A percentile compares a stretch with the other conserved stretches of the same genome.
phyloP scores from a whole-genome alignment of 2,797 vertebrate genomes.

The Enteromius paludinosus region DNA sequence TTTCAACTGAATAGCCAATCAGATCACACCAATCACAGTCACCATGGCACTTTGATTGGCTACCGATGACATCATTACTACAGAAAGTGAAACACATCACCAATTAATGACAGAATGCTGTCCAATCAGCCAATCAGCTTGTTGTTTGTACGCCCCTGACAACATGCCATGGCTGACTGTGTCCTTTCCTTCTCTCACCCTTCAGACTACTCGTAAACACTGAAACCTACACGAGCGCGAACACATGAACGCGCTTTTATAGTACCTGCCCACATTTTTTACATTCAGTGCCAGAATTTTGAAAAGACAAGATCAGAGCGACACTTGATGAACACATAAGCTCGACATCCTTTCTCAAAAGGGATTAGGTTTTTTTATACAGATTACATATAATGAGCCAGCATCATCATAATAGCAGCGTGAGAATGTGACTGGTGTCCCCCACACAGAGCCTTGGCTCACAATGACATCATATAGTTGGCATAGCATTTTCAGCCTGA shows the following conservation, averaged over 20 bases:
- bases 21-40: slow-evolving; percentile 50
- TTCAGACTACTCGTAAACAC: slow-evolving; percentile 28
- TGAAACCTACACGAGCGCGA: neutral
- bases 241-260: neutral
- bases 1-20: slow-evolving; percentile 49
- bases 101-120: slow-evolving; percentile 54
- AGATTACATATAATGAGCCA: neutral
- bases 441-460: neutral
- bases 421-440: neutral
- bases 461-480: slow-evolving; percentile 20
- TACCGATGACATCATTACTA: slow-evolving; percentile 64
- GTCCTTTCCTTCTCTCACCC: slow-evolving; percentile 28
- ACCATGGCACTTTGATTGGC: slow-evolving; percentile 56
- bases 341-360: neutral
- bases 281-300: neutral
- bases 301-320: neutral
- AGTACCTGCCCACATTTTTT: neutral
- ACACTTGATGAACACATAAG: neutral
- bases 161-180: slow-evolving; percentile 33
- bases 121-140: slow-evolving; percentile 52
- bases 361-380: neutral
- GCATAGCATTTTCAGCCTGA: slow-evolving; percentile 20
- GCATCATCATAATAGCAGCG: neutral
- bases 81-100: slow-evolving; percentile 50
- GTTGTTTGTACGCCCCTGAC: slow-evolving; percentile 44